phyloP scores from a whole-genome alignment of 2,113 vertebrate genomes.

The Trogon surrucura region DNA sequence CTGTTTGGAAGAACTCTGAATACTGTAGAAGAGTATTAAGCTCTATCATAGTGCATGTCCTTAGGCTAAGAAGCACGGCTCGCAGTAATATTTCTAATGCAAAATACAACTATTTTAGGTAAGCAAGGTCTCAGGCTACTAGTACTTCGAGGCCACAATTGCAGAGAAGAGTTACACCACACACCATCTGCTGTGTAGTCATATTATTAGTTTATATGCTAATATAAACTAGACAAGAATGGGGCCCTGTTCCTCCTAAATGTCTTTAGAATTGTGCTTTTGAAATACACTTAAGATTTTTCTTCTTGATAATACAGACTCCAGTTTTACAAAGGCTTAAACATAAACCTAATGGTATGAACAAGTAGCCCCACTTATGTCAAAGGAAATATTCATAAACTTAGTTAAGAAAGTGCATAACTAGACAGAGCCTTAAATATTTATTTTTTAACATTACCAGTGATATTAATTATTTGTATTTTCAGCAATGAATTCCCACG shows the following conservation, averaged over 20 bases:
- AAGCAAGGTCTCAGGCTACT: neutral
- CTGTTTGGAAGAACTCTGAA: neutral
- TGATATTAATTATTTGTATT: slow-evolving; percentile 19
- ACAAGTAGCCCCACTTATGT: neutral
- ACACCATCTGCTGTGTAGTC: slow-evolving; percentile 16
- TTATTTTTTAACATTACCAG: neutral
- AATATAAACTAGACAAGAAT: neutral
- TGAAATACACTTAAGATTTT: neutral
- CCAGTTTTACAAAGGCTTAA: neutral
- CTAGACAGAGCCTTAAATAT: neutral
- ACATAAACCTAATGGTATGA: neutral
- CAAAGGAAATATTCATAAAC: neutral
- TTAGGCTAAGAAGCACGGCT: neutral
- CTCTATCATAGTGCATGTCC: neutral
- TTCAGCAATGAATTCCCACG: neutral
- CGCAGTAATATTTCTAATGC: neutral
- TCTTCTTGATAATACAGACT: neutral
- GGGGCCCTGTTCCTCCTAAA: neutral
- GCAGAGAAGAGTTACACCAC: neutral
- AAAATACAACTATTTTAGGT: neutral
- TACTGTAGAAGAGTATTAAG: neutral
- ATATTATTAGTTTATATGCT: neutral
- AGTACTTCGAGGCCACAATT: neutral
- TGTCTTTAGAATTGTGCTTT: neutral
- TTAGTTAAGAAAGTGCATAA: neutral